Base-by-base conservation (phyloP, 1,140 invertebrate genomes). In the Monomorium pharaonis region DNA sequence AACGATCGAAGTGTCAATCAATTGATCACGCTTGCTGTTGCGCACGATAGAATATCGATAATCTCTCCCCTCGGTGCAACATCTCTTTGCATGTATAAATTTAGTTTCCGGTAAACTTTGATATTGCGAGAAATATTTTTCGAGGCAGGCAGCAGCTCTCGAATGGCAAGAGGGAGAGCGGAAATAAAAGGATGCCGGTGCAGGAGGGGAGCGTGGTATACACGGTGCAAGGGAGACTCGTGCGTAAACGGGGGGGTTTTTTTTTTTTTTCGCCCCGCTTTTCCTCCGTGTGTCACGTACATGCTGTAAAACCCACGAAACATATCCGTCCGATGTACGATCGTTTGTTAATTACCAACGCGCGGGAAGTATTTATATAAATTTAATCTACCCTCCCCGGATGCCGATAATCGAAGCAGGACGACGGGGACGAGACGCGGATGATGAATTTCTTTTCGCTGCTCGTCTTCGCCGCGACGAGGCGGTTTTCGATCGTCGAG, bases 201-300 rank as follows among this genome's bases (percentile, higher is more conserved):
- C 0, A 49, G 49, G 67, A 51, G 49, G 51, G 51, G 74, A n/a
- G n/a, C n/a, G n/a, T n/a, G n/a, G n/a, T n/a, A n/a, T 33, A 27
- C 63, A n/a, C 54, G 67, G 69, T 81, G 75, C 74, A 81, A 37
- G 83, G n/a, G 24, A 12, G 74, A 58, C 49, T 84, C 49, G 56
- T 72, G 87, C 74, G 88, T 89, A 89, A 89, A 89, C 85, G 88
- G n/a, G n/a, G n/a, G n/a, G n/a, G n/a, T 81, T 76, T 88, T 89
- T 88, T 78, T 83, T 83, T 89, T 89, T 89, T 84, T 88, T 89
- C 80, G 75, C 60, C 47, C 60, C 88, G 74, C 27, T 89, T 78
- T 77, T 69, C 18, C 84, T 78, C 16, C 62, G 18, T 80, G 18
- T 80, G 14, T 37, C 24, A 33, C 63, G 27, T 58, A 47, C 33